Evolutionary conservation across 2,888 invertebrate genomes (phyloP), one percentile per base, ranked within the genome.

Genomic region (Aplocera efformata): DNA sequence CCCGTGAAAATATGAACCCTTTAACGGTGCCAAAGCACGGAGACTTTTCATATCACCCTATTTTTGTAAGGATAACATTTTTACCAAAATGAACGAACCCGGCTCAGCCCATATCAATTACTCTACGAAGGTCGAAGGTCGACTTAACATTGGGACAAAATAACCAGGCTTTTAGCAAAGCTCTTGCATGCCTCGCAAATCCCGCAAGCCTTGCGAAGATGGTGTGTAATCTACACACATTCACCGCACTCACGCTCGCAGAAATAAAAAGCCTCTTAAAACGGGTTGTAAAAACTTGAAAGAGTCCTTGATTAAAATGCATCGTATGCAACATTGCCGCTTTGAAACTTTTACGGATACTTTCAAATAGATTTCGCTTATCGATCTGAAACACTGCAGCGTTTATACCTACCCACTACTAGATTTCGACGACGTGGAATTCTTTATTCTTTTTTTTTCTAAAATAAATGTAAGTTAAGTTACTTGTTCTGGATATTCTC

Each of bases 191-290:
- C 33, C 33, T 28, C 28, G 10, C 24, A 40, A 28, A 29, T 20
- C 11, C 24, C 13, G 11, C 28, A 28, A 24, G 23, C 32, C 24
- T 25, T 32, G 9, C 21, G 25, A 40, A 45, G 35, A 32, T 32
- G 17, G 22, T 29, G 24, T 30, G 32, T 39, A 40, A 39, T 39
- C 33, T 24, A 38, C 28, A 13, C 22, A 53, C 56, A 55, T 58
- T 54, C 57, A 52, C 52, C 53, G 54, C 42, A 49, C 52, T 50
- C 57, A 58, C n/a, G n/a, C 59, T 61, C 58, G 58, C 56, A 64
- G 29, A 44, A 60, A 58, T 57, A 61, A 64, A 60, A 56, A 50
- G 38, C 27, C 40, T 29, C 29, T 29, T 41, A 44, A 35, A 39
- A 27, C 38, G 31, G 37, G 48, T 42, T 40, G 41, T 30, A 43